Base-by-base conservation (phyloP, 2,888 invertebrate genomes). In the Phaonia tiefii region DNA sequence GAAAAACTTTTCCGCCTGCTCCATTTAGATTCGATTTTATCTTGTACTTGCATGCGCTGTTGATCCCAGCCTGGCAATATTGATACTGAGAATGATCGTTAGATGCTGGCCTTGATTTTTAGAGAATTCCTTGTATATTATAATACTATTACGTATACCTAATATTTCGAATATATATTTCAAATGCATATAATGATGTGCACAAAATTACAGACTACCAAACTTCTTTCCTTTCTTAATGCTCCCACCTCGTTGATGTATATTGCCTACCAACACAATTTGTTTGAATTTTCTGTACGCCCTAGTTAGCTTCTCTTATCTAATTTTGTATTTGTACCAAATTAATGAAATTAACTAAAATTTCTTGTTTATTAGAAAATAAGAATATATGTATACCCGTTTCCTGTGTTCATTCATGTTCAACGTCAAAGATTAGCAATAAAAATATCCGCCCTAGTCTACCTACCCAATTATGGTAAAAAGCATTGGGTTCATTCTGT, bases 391-490 rank as follows among this genome's bases (percentile, higher is more conserved):
- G n/a, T 5, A 49, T 49, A 17, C 8, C 49, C 49, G 3, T 10
- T 1, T 20, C 17, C 17, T 49, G 15, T 20, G 65, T 54, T 65
- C 54, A 56, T 54, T 42, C 63, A 65, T 65, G 54, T 73, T 44
- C 65, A 73, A 65, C 42, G 42, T 65, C 65, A 65, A 54, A 65
- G 73, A 73, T 73, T 73, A 73, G n/a, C 11, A 17, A n/a, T n/a
- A n/a, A n/a, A n/a, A n/a, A n/a, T n/a, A n/a, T n/a, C n/a, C n/a
- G 26, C 25, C 17, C 31, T 31, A 31, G 31, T 31, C 31, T 8
- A 31, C 8, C 8, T 8, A 56, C 56, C 15, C 1, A 69, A n/a
- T 7, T 39, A 39, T 20, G 31, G 13, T 31, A 8, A 3, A 31
- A 31, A 31, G 8, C 31, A 31, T 31, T 31, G 31, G 31, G 4